Evolutionary conservation across 2,888 invertebrate species (phyloP).

Genomic region (Xiphydria camelus): DNA sequence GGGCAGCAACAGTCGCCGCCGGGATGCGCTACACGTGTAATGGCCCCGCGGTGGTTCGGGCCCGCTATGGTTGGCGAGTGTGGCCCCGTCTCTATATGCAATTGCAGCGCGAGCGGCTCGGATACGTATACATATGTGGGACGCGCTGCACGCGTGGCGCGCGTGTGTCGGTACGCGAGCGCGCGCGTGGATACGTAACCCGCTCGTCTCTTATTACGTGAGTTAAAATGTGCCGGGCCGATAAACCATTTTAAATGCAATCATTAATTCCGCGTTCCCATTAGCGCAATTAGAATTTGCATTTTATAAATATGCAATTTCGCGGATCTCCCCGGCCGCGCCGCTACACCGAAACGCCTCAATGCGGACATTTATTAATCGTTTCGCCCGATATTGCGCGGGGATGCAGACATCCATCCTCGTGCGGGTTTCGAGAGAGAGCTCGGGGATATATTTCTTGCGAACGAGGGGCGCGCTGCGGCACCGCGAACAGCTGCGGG

Average conservation of each 20-base stretch:
- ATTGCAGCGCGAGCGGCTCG: too few relatives aligned
- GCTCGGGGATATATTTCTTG: too few relatives aligned
- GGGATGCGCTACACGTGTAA: slow-evolving; percentile 19
- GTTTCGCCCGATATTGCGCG: background rate
- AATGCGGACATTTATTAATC: slow-evolving; percentile 9
- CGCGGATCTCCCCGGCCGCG: background rate
- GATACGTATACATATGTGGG: background rate
- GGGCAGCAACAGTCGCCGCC: slow-evolving; percentile 12
- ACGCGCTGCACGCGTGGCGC: too few relatives aligned
- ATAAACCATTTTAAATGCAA: slow-evolving; percentile 44
- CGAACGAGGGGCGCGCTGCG: too few relatives aligned
- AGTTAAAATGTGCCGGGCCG: slow-evolving; percentile 16
- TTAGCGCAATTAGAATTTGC: slow-evolving; percentile 44
- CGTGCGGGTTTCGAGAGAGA: slow-evolving; percentile 8
- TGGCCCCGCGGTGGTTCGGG: slow-evolving; percentile 21
- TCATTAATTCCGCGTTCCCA: slow-evolving; percentile 43
- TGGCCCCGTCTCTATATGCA: too few relatives aligned
- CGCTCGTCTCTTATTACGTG: slow-evolving; percentile 13
- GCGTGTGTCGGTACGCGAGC: background rate
- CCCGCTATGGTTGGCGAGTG: too few relatives aligned
- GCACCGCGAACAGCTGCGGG: too few relatives aligned
- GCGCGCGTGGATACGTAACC: slow-evolving; percentile 3
- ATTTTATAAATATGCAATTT: slow-evolving; percentile 44
- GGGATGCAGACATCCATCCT: background rate
- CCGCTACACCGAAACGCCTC: background rate